Percentiles rank a stretch among this genome's conserved stretches.
Conservation (phyloP, 1,140 invertebrate species). For the Plectus sambesii region DNA sequence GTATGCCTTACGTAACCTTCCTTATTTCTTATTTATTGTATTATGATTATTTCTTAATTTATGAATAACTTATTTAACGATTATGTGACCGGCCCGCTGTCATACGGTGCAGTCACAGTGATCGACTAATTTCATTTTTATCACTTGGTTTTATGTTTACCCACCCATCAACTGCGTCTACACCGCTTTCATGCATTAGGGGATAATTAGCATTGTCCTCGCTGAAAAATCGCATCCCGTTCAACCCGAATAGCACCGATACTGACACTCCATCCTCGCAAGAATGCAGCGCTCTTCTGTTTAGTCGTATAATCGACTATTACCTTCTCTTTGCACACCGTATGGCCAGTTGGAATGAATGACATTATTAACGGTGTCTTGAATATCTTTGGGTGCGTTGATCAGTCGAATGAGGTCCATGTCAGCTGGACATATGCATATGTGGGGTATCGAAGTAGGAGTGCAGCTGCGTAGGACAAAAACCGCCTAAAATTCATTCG, state of each 20-base stretch:
- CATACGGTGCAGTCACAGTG: no score
- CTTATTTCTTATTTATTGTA: neutral
- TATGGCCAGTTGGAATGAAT: neutral
- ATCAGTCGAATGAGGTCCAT: conserved; percentile 8
- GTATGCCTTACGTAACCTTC: neutral
- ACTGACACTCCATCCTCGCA: neutral
- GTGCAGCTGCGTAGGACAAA: conserved; percentile 6
- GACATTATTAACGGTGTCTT: neutral
- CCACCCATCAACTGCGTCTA: neutral
- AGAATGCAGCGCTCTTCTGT: neutral
- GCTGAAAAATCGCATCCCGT: no score
- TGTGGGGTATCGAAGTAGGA: conserved; percentile 7
- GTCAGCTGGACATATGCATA: conserved; percentile 6
- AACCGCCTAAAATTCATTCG: conserved; percentile 2
- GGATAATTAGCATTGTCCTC: no score
- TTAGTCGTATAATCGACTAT: no score
- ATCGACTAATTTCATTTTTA: no score
- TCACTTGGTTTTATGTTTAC: no score
- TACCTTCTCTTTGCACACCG: neutral
- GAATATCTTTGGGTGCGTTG: conserved; percentile 2
- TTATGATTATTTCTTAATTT: neutral
- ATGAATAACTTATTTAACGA: neutral
- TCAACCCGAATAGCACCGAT: no score
- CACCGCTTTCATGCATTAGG: no score
- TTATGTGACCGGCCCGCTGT: no score